phyloP scores from a whole-genome alignment of 2,888 invertebrate genomes.

The Rhamnusium bicolor region DNA sequence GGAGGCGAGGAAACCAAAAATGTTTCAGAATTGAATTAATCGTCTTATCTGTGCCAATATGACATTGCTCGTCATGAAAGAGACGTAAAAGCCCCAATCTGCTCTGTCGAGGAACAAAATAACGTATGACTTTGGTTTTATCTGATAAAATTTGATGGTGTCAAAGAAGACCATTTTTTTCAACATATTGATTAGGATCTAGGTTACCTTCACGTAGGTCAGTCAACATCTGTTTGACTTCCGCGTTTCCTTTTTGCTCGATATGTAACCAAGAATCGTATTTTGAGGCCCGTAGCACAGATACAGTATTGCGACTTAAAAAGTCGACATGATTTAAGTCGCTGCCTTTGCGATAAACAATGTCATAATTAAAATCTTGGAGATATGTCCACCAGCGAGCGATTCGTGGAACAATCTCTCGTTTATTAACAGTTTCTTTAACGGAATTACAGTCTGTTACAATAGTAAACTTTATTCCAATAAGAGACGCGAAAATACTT shows the following conservation, averaged over 20 bases:
- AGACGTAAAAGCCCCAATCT: too few species aligned
- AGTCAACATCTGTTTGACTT: not conserved
- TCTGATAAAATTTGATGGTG: not conserved
- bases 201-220: too few species aligned
- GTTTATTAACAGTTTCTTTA: slow-evolving; percentile 53
- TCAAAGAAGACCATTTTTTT: slow-evolving; percentile 6
- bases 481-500: slow-evolving; percentile 54
- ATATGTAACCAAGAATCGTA: too few species aligned
- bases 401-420: slow-evolving; percentile 9
- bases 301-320: slow-evolving; percentile 22
- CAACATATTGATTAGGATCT: not conserved
- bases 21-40: too few species aligned
- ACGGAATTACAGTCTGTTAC: too few species aligned
- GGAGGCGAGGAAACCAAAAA: too few species aligned
- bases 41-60: too few species aligned
- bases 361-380: slow-evolving; percentile 52
- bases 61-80: too few species aligned
- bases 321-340: too few species aligned
- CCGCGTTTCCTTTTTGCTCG: too few species aligned
- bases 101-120: too few species aligned
- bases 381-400: too few species aligned
- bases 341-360: slow-evolving; percentile 46
- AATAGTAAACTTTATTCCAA: slow-evolving; percentile 52
- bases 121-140: slow-evolving; percentile 4
- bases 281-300: not conserved